Conservation (phyloP, 2,797 vertebrate genomes). For the Ataeniobius toweri region DNA sequence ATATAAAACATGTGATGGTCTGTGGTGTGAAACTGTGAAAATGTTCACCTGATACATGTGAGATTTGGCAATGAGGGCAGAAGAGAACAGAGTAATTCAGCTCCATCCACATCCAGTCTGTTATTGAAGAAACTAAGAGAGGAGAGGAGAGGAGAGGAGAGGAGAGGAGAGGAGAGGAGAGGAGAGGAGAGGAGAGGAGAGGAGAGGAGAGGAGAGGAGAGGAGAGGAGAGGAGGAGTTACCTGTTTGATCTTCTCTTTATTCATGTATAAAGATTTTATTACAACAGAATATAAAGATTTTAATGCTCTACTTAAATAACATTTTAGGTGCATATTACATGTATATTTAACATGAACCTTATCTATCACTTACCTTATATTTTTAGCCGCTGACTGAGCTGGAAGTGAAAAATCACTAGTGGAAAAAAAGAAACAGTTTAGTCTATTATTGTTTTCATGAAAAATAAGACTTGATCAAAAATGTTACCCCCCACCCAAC, state of each 20-base stretch:
- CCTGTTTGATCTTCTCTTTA: too few species aligned
- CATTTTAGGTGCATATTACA: background rate
- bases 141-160: background rate
- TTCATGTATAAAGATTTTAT: too few species aligned
- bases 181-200: slow-evolving; percentile 31
- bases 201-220: slow-evolving; percentile 51
- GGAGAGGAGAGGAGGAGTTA: background rate
- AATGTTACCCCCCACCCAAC: background rate
- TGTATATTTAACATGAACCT: background rate
- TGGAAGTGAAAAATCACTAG: slow-evolving; percentile 21
- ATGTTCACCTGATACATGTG: slow-evolving; percentile 79
- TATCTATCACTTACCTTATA: slow-evolving; percentile 49
- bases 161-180: too few species aligned
- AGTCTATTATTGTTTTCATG: background rate
- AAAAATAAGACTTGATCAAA: background rate
- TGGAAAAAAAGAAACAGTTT: slow-evolving; percentile 23
- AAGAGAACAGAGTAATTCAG: slow-evolving; percentile 67
- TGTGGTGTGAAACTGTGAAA: background rate
- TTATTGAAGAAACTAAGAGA: slow-evolving; percentile 81
- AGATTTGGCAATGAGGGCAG: slow-evolving; percentile 77
- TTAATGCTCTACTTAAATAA: background rate
- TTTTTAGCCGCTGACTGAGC: slow-evolving; percentile 26
- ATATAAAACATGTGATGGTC: background rate
- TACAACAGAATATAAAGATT: background rate
- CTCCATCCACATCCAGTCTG: slow-evolving; percentile 69